Evolutionary conservation across 2,888 invertebrate genomes (phyloP).

Genomic region (Odiellus spinosus): DNA sequence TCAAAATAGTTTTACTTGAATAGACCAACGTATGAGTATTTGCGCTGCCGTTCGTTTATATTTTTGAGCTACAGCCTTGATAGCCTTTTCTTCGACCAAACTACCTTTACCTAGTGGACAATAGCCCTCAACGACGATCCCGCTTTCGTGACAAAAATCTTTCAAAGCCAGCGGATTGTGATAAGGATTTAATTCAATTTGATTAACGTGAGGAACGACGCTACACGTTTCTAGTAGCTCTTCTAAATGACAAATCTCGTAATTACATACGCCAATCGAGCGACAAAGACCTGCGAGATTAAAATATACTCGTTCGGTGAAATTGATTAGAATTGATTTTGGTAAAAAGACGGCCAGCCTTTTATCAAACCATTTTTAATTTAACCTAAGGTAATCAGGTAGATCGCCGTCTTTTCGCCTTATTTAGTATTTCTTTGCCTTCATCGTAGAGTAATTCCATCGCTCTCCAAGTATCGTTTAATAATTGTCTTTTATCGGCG

Average conservation of each 20-base stretch:
- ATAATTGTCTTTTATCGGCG: constrained; percentile 17
- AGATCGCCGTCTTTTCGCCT: too few relatives aligned
- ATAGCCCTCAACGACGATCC: constrained; percentile 30
- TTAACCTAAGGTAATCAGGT: too few relatives aligned
- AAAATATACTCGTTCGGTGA: not conserved
- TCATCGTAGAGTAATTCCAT: constrained; percentile 28
- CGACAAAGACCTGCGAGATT: constrained; percentile 21
- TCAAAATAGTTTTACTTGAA: constrained; percentile 19
- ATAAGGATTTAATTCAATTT: constrained; percentile 31
- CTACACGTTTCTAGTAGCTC: constrained; percentile 24
- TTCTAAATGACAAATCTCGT: constrained; percentile 25
- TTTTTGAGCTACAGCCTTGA: constrained; percentile 24
- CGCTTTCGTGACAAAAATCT: constrained; percentile 25
- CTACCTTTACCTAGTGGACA: constrained; percentile 31
- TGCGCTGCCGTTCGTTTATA: constrained; percentile 27
- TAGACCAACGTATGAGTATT: constrained; percentile 30
- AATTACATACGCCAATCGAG: constrained; percentile 31
- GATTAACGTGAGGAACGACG: constrained; percentile 29
- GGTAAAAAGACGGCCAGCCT: too few relatives aligned
- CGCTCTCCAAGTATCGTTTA: constrained; percentile 30
- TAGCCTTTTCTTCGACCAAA: constrained; percentile 24
- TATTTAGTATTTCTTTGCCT: too few relatives aligned
- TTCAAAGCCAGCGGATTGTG: constrained; percentile 26
- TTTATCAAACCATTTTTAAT: too few relatives aligned
- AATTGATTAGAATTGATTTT: too few relatives aligned